Percentiles rank a stretch among this genome's conserved stretches.
These are phyloP conservation scores for Micropterix aruncella DNA, from an alignment of 2,888 invertebrate species.

Conservation along the genomic window DNA sequence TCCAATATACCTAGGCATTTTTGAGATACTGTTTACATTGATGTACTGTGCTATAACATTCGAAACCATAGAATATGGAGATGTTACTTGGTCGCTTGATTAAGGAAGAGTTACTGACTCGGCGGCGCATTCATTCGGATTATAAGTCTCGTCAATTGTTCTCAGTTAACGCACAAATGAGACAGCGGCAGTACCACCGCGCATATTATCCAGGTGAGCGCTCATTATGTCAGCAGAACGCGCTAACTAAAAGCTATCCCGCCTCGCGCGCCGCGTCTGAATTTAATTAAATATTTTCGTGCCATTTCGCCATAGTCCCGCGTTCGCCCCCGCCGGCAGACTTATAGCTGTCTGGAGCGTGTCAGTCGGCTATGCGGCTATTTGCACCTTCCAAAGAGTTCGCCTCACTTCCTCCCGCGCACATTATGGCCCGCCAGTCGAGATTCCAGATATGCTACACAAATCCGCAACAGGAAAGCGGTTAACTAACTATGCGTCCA, in stretches of 20 bases:
- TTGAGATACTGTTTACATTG: no score
- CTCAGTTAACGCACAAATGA: no score
- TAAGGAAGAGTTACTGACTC: no score
- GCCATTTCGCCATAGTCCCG: background rate
- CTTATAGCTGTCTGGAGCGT: background rate
- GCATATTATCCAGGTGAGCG: background rate
- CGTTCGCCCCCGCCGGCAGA: background rate
- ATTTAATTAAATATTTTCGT: background rate
- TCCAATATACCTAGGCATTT: no score
- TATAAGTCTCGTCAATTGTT: no score
- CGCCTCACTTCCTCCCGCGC: background rate
- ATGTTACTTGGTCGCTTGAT: no score
- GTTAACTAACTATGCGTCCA: background rate
- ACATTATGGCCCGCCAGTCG: background rate
- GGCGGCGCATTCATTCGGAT: no score
- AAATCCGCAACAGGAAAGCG: background rate
- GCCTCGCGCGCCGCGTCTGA: background rate
- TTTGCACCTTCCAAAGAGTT: background rate
- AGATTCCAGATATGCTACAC: background rate
- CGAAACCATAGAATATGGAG: no score
- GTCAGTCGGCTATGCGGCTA: background rate
- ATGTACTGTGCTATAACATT: no score
- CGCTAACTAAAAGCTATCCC: background rate
- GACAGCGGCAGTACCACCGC: no score
- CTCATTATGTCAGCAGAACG: background rate